Conservation (phyloP, 2,888 invertebrate genomes). For the Bursaphelenchus okinawaensis region DNA sequence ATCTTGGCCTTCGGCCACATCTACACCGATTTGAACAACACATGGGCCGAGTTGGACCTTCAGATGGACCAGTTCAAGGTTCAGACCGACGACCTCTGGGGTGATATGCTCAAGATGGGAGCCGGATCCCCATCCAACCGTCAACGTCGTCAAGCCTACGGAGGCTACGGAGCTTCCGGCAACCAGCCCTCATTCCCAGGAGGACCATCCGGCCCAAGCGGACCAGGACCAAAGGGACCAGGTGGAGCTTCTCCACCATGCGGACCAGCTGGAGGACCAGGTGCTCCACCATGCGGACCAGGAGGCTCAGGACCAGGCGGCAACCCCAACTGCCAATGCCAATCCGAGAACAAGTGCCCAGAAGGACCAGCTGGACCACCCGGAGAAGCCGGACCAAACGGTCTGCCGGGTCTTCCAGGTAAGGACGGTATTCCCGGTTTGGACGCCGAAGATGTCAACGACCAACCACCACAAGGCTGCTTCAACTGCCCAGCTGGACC, state of each 20-base stretch:
- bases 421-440: slow-evolving; percentile 28
- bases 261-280: not conserved
- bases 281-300: slow-evolving; percentile 3
- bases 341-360: slow-evolving; percentile 30
- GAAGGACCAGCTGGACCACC: slow-evolving; percentile 28
- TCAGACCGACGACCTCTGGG: slow-evolving; percentile 39
- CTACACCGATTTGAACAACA: slow-evolving; percentile 46
- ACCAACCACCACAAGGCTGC: slow-evolving; percentile 30
- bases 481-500: slow-evolving; percentile 35
- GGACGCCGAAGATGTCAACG: slow-evolving; percentile 28
- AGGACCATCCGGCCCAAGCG: slow-evolving; percentile 6
- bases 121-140: slow-evolving; percentile 55
- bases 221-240: not conserved
- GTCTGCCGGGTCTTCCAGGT: slow-evolving; percentile 30
- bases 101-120: slow-evolving; percentile 52
- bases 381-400: slow-evolving; percentile 25
- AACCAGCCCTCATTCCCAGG: slow-evolving; percentile 1
- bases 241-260: not conserved
- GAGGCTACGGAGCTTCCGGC: slow-evolving; percentile 47
- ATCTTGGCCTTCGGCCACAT: slow-evolving; percentile 43
- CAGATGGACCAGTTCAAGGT: slow-evolving; percentile 52
- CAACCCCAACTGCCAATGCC: slow-evolving; percentile 25
- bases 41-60: slow-evolving; percentile 53
- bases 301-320: not conserved
- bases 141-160: slow-evolving; percentile 50